Conservation (phyloP, 1,140 invertebrate genomes). For the Drosophila repleta region DNA sequence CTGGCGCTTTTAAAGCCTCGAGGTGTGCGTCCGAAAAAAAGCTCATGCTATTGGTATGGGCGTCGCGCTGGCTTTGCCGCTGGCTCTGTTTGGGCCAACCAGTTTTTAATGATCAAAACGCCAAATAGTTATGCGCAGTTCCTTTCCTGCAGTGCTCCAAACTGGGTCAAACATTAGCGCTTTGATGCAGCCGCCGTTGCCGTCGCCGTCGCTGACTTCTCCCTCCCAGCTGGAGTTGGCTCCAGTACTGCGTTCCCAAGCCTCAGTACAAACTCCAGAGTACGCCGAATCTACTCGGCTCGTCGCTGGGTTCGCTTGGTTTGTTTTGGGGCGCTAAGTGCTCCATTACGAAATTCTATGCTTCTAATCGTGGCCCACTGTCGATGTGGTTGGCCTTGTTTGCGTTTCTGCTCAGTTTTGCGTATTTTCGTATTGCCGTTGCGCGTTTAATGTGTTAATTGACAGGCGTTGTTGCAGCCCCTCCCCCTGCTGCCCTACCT, state of each 20-base stretch:
- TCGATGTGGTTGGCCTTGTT: conserved; percentile 53
- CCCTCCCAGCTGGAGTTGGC: background rate
- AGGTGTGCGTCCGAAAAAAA: conserved; percentile 38
- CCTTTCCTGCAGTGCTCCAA: conserved; percentile 55
- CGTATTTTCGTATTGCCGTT: conserved; percentile 45
- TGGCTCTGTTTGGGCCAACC: conserved; percentile 37
- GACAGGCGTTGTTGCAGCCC: conserved; percentile 56
- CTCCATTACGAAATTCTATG: conserved; percentile 80
- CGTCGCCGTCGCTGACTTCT: background rate
- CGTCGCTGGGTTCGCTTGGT: conserved; percentile 10
- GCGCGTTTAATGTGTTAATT: conserved; percentile 79
- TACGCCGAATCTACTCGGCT: conserved; percentile 3
- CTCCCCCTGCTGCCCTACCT: conserved; percentile 25
- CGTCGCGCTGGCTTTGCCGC: conserved; percentile 35
- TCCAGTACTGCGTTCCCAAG: conserved; percentile 1
- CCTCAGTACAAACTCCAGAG: conserved; percentile 10
- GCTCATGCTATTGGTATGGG: conserved; percentile 45
- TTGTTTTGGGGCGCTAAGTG: conserved; percentile 60
- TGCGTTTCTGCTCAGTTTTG: conserved; percentile 40
- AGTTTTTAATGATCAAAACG: conserved; percentile 79
- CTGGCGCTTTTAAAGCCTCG: conserved; percentile 69
- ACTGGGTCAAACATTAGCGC: conserved; percentile 74
- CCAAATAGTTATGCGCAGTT: conserved; percentile 66
- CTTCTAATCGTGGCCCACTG: conserved; percentile 66
- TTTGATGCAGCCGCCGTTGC: conserved; percentile 45